A percentile compares a stretch with the other conserved stretches of the same genome.
These are phyloP conservation scores for Megathymus violae DNA, from an alignment of 1,140 invertebrate species.

Conservation along the genomic window DNA sequence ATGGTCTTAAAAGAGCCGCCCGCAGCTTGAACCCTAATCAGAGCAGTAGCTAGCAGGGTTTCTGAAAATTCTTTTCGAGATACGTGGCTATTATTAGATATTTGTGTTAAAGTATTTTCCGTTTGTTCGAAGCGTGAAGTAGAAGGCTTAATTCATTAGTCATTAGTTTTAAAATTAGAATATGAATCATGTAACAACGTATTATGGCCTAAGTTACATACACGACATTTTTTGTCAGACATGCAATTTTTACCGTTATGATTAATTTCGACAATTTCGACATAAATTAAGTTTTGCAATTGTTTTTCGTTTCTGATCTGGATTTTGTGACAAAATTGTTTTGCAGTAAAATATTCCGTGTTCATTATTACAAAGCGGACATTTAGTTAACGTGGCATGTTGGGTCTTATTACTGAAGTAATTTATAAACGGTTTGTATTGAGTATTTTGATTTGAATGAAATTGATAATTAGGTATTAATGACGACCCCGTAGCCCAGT, in stretches of 20 bases:
- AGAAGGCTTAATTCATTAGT: not conserved
- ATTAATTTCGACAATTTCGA: conserved; percentile 1
- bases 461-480: conserved; percentile 3
- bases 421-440: conserved; percentile 4
- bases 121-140: not conserved
- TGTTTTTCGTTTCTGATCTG: conserved; percentile 29
- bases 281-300: conserved; percentile 6
- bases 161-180: not conserved
- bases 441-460: conserved; percentile 4
- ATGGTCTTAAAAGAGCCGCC: not conserved
- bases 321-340: conserved; percentile 17
- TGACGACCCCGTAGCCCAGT: no score
- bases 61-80: not conserved
- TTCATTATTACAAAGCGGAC: conserved; percentile 30
- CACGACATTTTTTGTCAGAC: conserved; percentile 1
- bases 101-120: no score
- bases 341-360: conserved; percentile 36
- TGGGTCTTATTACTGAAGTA: conserved; percentile 6
- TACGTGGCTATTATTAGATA: no score
- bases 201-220: conserved; percentile 4
- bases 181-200: conserved; percentile 7
- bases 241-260: not conserved
- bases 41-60: not conserved
- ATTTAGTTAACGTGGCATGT: conserved; percentile 19
- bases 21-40: not conserved